phyloP scores from a whole-genome alignment of 35 echinoderm and acorn worm genomes.

The Chiridota heheva region DNA sequence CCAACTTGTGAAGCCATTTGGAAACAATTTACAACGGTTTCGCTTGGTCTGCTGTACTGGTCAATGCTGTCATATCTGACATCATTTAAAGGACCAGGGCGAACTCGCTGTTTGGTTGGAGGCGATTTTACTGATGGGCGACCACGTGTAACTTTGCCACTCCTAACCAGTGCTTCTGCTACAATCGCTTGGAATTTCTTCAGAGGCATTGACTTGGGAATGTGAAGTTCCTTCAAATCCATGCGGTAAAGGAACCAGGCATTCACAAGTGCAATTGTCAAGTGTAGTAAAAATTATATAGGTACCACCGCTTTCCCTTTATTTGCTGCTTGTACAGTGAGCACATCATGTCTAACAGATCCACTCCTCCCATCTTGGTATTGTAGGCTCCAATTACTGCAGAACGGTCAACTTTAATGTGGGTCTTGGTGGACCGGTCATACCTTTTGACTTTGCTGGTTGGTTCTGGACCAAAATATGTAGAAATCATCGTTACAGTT shows the following conservation, averaged over 20 bases:
- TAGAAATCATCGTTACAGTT: background rate
- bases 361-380: slow-evolving; percentile 21
- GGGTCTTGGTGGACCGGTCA: background rate
- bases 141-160: slow-evolving; percentile 19
- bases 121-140: slow-evolving; percentile 1
- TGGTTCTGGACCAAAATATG: slow-evolving; percentile 3
- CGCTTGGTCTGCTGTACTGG: slow-evolving; percentile 1
- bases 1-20: no score
- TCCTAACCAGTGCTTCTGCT: slow-evolving; percentile 15
- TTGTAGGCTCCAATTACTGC: background rate
- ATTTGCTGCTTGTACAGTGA: background rate
- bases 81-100: slow-evolving; percentile 16
- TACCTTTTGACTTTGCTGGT: slow-evolving; percentile 9
- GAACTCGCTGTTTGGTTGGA: slow-evolving; percentile 12
- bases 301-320: no score
- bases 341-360: slow-evolving; percentile 4
- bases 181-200: slow-evolving; percentile 21
- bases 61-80: slow-evolving; percentile 22
- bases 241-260: slow-evolving; percentile 28
- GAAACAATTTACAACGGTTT: slow-evolving; percentile 8
- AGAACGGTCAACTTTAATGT: background rate
- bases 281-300: no score
- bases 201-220: background rate
- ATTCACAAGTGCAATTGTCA: slow-evolving; percentile 18
- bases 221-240: background rate